Conservation (phyloP, 1,140 invertebrate genomes). For the Drosophila bipectinata region DNA sequence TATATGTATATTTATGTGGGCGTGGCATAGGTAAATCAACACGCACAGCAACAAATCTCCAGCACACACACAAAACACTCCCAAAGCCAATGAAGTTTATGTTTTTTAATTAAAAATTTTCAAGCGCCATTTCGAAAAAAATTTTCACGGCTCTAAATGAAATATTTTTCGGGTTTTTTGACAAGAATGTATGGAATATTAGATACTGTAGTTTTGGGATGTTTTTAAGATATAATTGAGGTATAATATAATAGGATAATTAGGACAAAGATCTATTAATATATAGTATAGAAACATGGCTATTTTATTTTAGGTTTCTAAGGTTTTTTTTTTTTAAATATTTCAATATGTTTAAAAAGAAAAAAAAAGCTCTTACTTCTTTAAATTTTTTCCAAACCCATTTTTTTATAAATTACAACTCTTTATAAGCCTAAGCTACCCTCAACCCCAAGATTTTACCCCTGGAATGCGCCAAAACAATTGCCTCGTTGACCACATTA, state of each 20-base stretch:
- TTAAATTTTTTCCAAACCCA: no score
- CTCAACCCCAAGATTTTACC: neutral
- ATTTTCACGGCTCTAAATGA: neutral
- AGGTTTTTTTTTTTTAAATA: no score
- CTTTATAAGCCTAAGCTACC: neutral
- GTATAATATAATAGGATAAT: no score
- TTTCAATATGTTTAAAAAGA: no score
- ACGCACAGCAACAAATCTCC: slow-evolving; percentile 54
- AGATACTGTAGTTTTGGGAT: neutral
- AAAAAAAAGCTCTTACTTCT: no score
- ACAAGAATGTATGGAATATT: neutral
- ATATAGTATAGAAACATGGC: no score
- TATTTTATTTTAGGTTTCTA: no score
- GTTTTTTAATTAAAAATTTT: slow-evolving; percentile 79
- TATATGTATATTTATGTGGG: slow-evolving; percentile 22
- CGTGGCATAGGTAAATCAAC: slow-evolving; percentile 47
- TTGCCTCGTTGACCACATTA: slow-evolving; percentile 63
- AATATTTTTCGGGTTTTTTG: neutral
- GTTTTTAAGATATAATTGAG: no score
- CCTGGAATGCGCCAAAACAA: slow-evolving; percentile 20
- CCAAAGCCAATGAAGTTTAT: slow-evolving; percentile 63
- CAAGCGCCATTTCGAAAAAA: slow-evolving; percentile 1
- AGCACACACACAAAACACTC: slow-evolving; percentile 4
- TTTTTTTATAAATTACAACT: neutral
- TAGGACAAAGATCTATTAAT: no score